Evolutionary conservation across 2,888 invertebrate genomes (phyloP).

Genomic region (Drepanosiphum platanoidis): DNA sequence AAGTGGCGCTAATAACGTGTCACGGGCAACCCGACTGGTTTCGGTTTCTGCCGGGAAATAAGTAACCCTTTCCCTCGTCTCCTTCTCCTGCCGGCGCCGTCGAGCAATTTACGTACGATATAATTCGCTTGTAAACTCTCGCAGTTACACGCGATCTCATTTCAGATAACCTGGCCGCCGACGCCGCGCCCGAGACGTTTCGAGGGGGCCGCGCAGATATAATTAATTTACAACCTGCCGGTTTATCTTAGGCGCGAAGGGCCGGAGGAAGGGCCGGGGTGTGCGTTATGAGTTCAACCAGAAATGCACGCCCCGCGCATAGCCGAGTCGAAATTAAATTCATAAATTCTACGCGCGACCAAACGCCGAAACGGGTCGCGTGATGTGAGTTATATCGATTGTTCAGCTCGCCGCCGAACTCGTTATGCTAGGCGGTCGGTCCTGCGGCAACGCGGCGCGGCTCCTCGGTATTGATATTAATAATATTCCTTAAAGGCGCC

Average conservation of each 20-base stretch:
- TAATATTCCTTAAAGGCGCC: too few species aligned
- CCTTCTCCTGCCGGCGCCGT: neutral
- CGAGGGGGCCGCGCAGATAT: conserved; percentile 30
- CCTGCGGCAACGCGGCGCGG: neutral
- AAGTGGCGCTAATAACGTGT: neutral
- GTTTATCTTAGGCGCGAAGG: conserved; percentile 34
- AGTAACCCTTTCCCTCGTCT: neutral
- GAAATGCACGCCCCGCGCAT: conserved; percentile 22
- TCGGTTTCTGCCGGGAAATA: neutral
- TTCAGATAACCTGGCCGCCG: conserved; percentile 49
- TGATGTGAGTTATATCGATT: conserved; percentile 33
- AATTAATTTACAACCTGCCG: conserved; percentile 58
- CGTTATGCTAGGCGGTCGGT: neutral
- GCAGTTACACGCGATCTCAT: conserved; percentile 51
- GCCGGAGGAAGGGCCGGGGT: neutral
- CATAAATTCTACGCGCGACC: conserved; percentile 19
- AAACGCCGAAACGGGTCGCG: neutral
- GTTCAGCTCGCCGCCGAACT: neutral
- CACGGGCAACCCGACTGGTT: neutral
- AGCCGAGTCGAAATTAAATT: conserved; percentile 50
- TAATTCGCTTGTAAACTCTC: conserved; percentile 58
- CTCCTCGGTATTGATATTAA: too few species aligned
- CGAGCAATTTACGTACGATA: conserved; percentile 40
- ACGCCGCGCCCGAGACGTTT: conserved; percentile 8
- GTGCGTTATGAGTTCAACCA: conserved; percentile 8